Conservation (phyloP, 2,113 vertebrate species). For the Felis catus region DNA sequence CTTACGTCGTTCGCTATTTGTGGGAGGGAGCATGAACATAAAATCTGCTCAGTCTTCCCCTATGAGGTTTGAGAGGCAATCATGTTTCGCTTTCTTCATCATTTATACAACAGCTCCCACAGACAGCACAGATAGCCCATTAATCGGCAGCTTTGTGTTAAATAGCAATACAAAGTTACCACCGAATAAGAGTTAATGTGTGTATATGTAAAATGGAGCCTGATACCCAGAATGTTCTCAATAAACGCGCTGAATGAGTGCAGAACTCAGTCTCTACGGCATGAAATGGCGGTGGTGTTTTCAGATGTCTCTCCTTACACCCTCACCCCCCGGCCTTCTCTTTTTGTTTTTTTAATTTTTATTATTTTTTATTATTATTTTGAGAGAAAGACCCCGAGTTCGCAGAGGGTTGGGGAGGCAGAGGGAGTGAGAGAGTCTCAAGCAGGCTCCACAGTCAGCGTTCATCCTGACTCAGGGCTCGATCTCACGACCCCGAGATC, state of each 20-base stretch:
- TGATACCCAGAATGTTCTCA: not conserved
- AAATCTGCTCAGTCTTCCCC: not conserved
- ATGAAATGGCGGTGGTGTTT: not conserved
- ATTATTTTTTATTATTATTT: too few species aligned
- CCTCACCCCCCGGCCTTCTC: not conserved
- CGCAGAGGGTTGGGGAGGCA: too few species aligned
- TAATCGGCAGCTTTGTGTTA: not conserved
- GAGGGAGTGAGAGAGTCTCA: too few species aligned
- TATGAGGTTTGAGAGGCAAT: not conserved
- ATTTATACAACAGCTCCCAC: not conserved
- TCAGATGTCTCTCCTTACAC: not conserved
- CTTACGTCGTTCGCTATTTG: not conserved
- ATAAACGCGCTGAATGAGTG: not conserved
- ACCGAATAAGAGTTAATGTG: not conserved
- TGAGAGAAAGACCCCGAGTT: too few species aligned
- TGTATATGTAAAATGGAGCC: not conserved
- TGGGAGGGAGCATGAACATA: not conserved
- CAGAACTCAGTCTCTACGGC: not conserved
- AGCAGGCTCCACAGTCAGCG: too few species aligned
- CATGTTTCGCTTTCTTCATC: not conserved
- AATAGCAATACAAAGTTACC: not conserved
- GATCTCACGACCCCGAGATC: too few species aligned
- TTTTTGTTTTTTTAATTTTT: too few species aligned
- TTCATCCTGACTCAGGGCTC: too few species aligned
- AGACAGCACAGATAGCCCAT: fast-evolving